phyloP scores from a whole-genome alignment of 2,888 invertebrate species.

The Unio delphinus region DNA sequence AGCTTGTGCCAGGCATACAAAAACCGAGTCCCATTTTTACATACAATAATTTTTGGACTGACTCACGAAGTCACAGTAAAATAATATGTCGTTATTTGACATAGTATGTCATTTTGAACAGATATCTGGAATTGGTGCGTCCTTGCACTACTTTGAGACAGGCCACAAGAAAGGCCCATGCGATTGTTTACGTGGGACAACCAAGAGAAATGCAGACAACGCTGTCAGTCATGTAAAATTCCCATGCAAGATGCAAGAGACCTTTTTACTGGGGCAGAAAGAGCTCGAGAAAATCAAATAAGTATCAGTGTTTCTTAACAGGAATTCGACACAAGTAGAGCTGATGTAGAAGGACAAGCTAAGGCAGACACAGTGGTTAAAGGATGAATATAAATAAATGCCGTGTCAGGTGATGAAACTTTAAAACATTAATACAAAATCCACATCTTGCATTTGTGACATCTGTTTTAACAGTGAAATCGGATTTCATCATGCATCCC shows the following conservation, averaged over 20 bases:
- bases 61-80: slow-evolving; percentile 12
- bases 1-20: slow-evolving; percentile 4
- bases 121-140: neutral
- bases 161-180: slow-evolving; percentile 16
- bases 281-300: too few species aligned
- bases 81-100: slow-evolving; percentile 9
- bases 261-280: neutral
- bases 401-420: too few species aligned
- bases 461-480: too few species aligned
- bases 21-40: slow-evolving; percentile 2
- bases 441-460: too few species aligned
- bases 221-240: slow-evolving; percentile 6
- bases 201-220: slow-evolving; percentile 6
- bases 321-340: too few species aligned
- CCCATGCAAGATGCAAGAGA: slow-evolving; percentile 11
- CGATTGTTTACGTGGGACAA: slow-evolving; percentile 3
- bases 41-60: slow-evolving; percentile 19
- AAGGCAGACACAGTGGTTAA: too few species aligned
- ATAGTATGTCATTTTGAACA: neutral
- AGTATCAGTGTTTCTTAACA: too few species aligned
- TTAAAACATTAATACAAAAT: too few species aligned
- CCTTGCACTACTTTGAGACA: slow-evolving; percentile 21
- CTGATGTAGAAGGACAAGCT: too few species aligned
- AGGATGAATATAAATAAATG: too few species aligned
- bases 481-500: too few species aligned